These are phyloP conservation scores for Xenopus petersii DNA, from an alignment of 2,797 vertebrate species.

Conservation along the genomic window DNA sequence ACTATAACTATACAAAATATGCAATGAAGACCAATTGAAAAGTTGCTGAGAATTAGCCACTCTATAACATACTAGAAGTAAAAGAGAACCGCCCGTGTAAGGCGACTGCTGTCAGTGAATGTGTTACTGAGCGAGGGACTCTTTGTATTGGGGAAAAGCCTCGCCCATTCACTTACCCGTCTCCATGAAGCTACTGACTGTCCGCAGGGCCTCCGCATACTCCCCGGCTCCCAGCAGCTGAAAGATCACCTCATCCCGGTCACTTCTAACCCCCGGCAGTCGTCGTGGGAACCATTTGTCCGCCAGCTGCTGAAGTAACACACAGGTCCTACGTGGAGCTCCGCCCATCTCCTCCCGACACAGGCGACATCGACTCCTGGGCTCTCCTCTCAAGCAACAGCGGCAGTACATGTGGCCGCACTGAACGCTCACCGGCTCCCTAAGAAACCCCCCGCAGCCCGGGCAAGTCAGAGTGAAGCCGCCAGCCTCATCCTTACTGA, in stretches of 20 bases:
- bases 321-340: slow-evolving; percentile 59
- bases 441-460: slow-evolving; percentile 64
- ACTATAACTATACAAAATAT: too few relatives aligned
- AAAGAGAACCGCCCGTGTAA: too few relatives aligned
- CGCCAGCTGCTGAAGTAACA: slow-evolving; percentile 64
- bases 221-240: slow-evolving; percentile 62
- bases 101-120: too few relatives aligned
- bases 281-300: slow-evolving; percentile 62
- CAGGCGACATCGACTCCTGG: slow-evolving; percentile 63
- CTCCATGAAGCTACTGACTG: slow-evolving; percentile 55
- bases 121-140: too few relatives aligned
- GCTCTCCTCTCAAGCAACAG: slow-evolving; percentile 64
- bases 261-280: slow-evolving; percentile 53
- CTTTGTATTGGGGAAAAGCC: background rate
- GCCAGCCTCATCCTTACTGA: too few relatives aligned
- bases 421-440: slow-evolving; percentile 66
- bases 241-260: slow-evolving; percentile 54
- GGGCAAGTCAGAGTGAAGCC: slow-evolving; percentile 61
- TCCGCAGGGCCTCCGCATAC: slow-evolving; percentile 60
- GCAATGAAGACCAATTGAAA: too few relatives aligned
- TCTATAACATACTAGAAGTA: too few relatives aligned
- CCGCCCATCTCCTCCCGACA: slow-evolving; percentile 61
- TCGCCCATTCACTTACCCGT: slow-evolving; percentile 51
- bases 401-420: slow-evolving; percentile 74
- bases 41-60: too few relatives aligned